These are phyloP conservation scores for Conus ventricosus DNA, from an alignment of 1,140 invertebrate genomes.

Conservation along the genomic window DNA sequence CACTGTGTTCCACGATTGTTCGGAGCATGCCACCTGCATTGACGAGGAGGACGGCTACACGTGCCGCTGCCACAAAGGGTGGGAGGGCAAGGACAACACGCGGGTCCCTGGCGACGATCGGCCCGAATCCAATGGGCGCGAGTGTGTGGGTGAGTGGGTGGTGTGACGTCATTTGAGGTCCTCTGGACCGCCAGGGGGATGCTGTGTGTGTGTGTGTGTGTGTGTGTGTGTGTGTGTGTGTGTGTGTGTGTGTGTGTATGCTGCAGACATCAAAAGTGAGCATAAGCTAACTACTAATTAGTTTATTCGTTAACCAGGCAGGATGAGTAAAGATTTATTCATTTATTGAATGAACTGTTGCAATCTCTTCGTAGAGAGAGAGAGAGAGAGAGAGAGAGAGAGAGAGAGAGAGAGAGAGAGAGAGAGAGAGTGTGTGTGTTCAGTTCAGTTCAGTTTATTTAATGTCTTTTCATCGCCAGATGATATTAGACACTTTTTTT, in stretches of 20 bases:
- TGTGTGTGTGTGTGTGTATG: not conserved
- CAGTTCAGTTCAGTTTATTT: no score
- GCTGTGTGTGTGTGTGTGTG: not conserved
- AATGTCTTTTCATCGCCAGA: no score
- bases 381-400: no score
- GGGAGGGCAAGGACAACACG: slow-evolving; percentile 36
- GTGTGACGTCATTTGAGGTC: not conserved
- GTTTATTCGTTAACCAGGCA: no score
- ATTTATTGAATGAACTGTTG: no score
- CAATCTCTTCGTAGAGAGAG: no score
- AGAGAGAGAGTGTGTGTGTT: no score
- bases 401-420: no score
- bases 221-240: not conserved
- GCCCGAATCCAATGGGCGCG: slow-evolving; percentile 61
- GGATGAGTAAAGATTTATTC: no score
- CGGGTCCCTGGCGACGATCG: not conserved
- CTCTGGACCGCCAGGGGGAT: not conserved
- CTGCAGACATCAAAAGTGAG: no score
- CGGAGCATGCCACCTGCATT: slow-evolving; percentile 53
- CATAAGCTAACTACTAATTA: no score
- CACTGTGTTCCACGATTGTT: slow-evolving; percentile 61
- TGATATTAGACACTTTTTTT: no score
- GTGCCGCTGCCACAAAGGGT: slow-evolving; percentile 60
- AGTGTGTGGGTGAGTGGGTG: slow-evolving; percentile 60
- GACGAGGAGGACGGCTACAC: slow-evolving; percentile 50